Conservation (phyloP, 2,888 invertebrate species). For the Hypselothyrea guttata region DNA sequence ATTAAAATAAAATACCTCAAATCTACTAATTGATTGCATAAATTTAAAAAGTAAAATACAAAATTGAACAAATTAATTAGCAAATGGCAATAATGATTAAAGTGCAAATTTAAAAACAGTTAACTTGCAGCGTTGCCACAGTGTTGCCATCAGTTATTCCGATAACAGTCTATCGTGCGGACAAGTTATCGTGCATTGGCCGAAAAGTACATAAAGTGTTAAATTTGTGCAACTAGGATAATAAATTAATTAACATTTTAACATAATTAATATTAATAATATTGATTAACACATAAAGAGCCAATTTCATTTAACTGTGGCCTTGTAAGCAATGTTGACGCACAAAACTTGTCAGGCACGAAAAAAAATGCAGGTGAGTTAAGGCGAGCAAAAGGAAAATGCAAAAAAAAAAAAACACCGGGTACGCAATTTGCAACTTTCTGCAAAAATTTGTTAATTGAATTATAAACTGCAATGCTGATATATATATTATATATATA, state of each 20-base stretch:
- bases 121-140: slow-evolving; percentile 25
- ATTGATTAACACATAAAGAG: too few species aligned
- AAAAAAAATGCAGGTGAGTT: slow-evolving; percentile 84
- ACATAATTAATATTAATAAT: too few species aligned
- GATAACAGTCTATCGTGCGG: slow-evolving; percentile 27
- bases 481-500: neutral
- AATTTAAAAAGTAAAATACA: too few species aligned
- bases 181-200: slow-evolving; percentile 39
- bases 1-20: too few species aligned
- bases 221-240: slow-evolving; percentile 45
- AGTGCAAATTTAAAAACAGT: neutral
- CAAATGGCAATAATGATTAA: neutral
- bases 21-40: too few species aligned
- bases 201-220: slow-evolving; percentile 45
- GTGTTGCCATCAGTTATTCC: slow-evolving; percentile 10
- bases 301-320: slow-evolving; percentile 35
- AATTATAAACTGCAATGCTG: slow-evolving; percentile 12
- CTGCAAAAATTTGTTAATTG: slow-evolving; percentile 22
- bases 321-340: slow-evolving; percentile 81
- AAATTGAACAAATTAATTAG: too few species aligned
- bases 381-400: slow-evolving; percentile 26
- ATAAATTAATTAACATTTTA: slow-evolving; percentile 52
- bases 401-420: slow-evolving; percentile 54
- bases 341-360: slow-evolving; percentile 83
- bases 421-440: slow-evolving; percentile 17